These are phyloP conservation scores for Rhyacophila brunnea DNA, from an alignment of 1,140 invertebrate species.

Conservation along the genomic window DNA sequence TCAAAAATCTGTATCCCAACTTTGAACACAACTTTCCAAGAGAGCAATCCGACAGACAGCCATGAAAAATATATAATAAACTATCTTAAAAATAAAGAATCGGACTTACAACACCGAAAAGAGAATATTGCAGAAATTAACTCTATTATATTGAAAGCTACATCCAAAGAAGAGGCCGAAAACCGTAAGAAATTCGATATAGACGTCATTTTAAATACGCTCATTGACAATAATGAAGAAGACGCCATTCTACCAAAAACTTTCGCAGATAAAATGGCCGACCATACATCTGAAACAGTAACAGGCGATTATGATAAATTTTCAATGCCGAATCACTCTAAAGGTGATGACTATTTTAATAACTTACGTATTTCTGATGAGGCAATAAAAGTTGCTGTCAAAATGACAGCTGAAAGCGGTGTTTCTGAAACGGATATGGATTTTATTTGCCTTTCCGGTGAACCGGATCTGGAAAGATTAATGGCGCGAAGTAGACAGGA, in stretches of 20 bases:
- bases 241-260: too few species aligned
- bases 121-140: neutral
- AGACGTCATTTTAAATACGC: too few species aligned
- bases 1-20: slow-evolving; percentile 42
- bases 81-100: slow-evolving; percentile 13
- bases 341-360: too few species aligned
- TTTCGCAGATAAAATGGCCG: too few species aligned
- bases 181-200: too few species aligned
- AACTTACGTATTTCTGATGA: neutral
- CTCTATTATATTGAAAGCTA: too few species aligned
- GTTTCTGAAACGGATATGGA: slow-evolving; percentile 8
- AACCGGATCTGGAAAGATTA: slow-evolving; percentile 44
- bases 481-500: slow-evolving; percentile 43
- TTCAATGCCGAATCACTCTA: too few species aligned
- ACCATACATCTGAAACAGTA: too few species aligned
- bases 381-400: slow-evolving; percentile 22
- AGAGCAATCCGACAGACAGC: slow-evolving; percentile 9
- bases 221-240: too few species aligned
- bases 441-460: slow-evolving; percentile 43
- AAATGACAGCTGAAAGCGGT: slow-evolving; percentile 27
- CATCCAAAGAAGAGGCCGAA: too few species aligned
- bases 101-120: too few species aligned
- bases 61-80: slow-evolving; percentile 14
- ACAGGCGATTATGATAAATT: too few species aligned
- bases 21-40: neutral